Conservation (phyloP, 2,888 invertebrate species). For the Acrobasis repandana region DNA sequence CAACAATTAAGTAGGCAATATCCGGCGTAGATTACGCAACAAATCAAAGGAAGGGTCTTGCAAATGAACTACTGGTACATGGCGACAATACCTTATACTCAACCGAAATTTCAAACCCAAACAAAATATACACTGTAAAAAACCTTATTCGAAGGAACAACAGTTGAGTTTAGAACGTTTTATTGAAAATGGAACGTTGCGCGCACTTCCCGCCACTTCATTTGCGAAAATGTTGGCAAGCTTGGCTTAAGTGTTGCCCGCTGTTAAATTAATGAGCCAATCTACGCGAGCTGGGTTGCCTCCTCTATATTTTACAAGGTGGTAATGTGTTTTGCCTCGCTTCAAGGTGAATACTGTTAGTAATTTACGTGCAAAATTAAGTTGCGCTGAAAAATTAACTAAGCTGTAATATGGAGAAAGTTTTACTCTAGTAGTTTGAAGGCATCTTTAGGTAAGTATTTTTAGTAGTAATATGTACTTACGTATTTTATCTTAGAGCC, state of each 20-base stretch:
- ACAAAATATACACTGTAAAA: constrained; percentile 8
- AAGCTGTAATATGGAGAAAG: neutral
- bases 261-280: constrained; percentile 83
- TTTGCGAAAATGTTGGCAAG: constrained; percentile 78
- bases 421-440: too few species aligned
- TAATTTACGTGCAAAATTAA: constrained; percentile 11
- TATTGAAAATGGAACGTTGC: constrained; percentile 38
- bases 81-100: constrained; percentile 63
- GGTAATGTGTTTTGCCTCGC: constrained; percentile 66
- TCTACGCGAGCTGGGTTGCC: constrained; percentile 68
- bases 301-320: constrained; percentile 79
- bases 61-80: constrained; percentile 49
- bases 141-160: constrained; percentile 7
- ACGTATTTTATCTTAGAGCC: too few species aligned
- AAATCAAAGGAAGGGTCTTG: constrained; percentile 60
- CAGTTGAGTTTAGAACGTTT: constrained; percentile 25
- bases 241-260: constrained; percentile 80
- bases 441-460: too few species aligned
- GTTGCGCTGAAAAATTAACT: constrained; percentile 10
- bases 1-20: constrained; percentile 52
- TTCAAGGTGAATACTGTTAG: constrained; percentile 19
- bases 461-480: too few species aligned
- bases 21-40: constrained; percentile 59
- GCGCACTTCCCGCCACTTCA: constrained; percentile 72
- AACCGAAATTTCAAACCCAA: constrained; percentile 29